These are phyloP conservation scores for Pseudachorutes palmiensis DNA, from an alignment of 1,140 invertebrate species.

Conservation along the genomic window DNA sequence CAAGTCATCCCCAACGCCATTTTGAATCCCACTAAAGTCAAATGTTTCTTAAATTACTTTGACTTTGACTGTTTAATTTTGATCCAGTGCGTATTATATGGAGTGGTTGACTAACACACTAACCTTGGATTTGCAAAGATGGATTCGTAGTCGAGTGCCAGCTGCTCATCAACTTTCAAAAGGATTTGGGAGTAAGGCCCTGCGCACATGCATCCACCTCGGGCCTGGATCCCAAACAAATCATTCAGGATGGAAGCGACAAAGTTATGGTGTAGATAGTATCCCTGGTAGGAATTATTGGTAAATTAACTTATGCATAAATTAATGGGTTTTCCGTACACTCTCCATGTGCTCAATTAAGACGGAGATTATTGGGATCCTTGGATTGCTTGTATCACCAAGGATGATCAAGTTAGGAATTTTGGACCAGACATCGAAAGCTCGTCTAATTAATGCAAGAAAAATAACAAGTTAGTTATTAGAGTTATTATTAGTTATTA, in stretches of 20 bases:
- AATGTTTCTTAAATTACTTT: background rate
- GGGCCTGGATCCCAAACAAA: slow-evolving; percentile 81
- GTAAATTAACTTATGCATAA: background rate
- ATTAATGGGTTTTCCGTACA: slow-evolving; percentile 9
- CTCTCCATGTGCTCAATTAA: slow-evolving; percentile 60
- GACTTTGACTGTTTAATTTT: background rate
- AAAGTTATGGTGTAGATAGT: slow-evolving; percentile 84
- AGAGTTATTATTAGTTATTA: too few relatives aligned
- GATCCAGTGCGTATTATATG: too few relatives aligned
- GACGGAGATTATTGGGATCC: slow-evolving; percentile 77
- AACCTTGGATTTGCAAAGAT: slow-evolving; percentile 65
- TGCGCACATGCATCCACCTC: slow-evolving; percentile 75
- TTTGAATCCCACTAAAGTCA: slow-evolving; percentile 32
- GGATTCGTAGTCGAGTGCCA: slow-evolving; percentile 67
- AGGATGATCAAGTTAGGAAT: slow-evolving; percentile 55
- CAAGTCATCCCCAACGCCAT: slow-evolving; percentile 53
- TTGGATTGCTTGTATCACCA: slow-evolving; percentile 58
- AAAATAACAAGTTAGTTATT: too few relatives aligned
- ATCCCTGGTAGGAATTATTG: slow-evolving; percentile 47
- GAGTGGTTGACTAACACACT: too few relatives aligned
- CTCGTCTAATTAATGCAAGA: slow-evolving; percentile 5
- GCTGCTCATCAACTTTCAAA: slow-evolving; percentile 66
- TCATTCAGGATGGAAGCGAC: slow-evolving; percentile 80
- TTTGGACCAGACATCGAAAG: slow-evolving; percentile 36
- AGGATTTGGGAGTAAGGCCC: slow-evolving; percentile 77